These are phyloP conservation scores for Lydus trimaculatus DNA, from an alignment of 2,888 invertebrate genomes.

Conservation along the genomic window DNA sequence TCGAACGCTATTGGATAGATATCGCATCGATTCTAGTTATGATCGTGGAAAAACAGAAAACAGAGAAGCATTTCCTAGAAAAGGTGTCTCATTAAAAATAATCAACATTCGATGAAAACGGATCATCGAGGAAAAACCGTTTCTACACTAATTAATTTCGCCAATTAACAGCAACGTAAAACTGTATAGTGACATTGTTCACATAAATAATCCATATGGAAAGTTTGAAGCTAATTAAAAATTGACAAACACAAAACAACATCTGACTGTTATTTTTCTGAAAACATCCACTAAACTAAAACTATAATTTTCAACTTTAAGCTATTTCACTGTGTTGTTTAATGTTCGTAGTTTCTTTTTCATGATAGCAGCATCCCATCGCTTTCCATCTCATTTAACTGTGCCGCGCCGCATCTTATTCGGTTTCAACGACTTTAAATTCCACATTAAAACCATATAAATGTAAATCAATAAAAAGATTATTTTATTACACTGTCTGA, in stretches of 20 bases:
- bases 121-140: background rate
- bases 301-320: background rate
- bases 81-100: background rate
- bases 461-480: conserved; percentile 26
- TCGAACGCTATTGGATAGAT: background rate
- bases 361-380: conserved; percentile 17
- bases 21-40: background rate
- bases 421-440: conserved; percentile 20
- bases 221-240: conserved; percentile 20
- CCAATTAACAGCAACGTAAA: conserved; percentile 5
- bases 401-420: background rate
- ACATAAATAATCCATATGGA: background rate
- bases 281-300: too few species aligned
- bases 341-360: conserved; percentile 14
- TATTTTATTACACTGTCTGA: background rate
- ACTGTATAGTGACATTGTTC: background rate
- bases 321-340: conserved; percentile 17
- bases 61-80: background rate
- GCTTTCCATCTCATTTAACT: conserved; percentile 31
- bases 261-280: too few species aligned
- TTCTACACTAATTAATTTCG: conserved; percentile 3
- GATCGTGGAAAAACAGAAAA: background rate
- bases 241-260: background rate
- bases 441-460: conserved; percentile 30
- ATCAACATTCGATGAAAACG: background rate